A percentile compares a stretch with the other conserved stretches of the same genome.
These are phyloP conservation scores for Zosterops pallidus DNA, from an alignment of 2,113 vertebrate genomes.

Conservation along the genomic window DNA sequence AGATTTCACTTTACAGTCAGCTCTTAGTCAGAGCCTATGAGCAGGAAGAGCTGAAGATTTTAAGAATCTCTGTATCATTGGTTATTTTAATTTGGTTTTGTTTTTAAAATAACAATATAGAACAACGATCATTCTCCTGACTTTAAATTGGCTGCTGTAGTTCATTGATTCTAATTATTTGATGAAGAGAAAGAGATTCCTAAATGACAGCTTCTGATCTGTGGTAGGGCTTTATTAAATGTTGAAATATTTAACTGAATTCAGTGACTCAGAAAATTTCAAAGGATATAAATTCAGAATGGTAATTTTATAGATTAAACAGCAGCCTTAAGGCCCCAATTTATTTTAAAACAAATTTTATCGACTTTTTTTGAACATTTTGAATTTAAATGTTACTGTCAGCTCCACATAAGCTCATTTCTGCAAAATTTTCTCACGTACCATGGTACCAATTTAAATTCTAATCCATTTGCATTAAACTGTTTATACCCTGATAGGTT, in stretches of 20 bases:
- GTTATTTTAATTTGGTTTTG: background rate
- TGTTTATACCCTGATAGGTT: background rate
- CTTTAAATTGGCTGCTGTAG: background rate
- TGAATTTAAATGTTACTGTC: conserved; percentile 17
- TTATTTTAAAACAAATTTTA: conserved; percentile 39
- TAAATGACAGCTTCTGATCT: background rate
- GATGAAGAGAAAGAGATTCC: background rate
- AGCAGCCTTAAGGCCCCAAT: conserved; percentile 20
- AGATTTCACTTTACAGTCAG: background rate
- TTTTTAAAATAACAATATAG: background rate
- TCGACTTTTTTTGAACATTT: background rate
- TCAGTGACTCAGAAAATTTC: conserved; percentile 28
- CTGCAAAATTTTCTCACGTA: background rate
- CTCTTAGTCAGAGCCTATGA: background rate
- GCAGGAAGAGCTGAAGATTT: background rate
- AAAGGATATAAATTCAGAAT: conserved; percentile 8
- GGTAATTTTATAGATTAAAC: conserved; percentile 35
- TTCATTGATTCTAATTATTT: conserved; percentile 3
- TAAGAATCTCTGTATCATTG: background rate
- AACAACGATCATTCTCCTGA: background rate
- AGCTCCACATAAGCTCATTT: background rate
- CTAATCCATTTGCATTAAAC: background rate
- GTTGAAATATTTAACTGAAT: conserved; percentile 54
- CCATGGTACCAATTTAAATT: background rate
- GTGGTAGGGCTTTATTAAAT: conserved; percentile 15